A percentile compares a stretch with the other conserved stretches of the same genome.
Evolutionary conservation across 2,888 invertebrate genomes (phyloP).

Genomic region (Gryllus longicercus): DNA sequence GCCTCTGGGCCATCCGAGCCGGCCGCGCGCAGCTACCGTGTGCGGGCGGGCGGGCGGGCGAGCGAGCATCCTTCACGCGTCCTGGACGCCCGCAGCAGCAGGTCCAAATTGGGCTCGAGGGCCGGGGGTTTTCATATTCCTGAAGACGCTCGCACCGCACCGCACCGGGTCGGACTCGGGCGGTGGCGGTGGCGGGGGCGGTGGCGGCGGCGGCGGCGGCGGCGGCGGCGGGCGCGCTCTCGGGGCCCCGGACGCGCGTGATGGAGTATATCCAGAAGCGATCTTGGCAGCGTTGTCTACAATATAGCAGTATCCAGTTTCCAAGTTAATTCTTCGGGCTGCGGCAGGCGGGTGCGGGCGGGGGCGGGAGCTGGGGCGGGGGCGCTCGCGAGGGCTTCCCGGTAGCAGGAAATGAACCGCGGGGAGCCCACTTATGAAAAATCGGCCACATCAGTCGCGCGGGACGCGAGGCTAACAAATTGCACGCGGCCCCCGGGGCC

Average conservation of each 20-base stretch:
- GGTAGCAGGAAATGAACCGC: slow-evolving; percentile 8
- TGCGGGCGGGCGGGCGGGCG: too few relatives aligned
- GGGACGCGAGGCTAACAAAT: background rate
- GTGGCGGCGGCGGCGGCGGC: background rate
- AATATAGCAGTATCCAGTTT: slow-evolving; percentile 10
- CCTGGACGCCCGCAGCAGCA: too few relatives aligned
- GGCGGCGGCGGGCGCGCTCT: too few relatives aligned
- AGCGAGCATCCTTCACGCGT: too few relatives aligned
- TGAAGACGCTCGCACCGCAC: background rate
- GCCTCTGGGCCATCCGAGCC: too few relatives aligned
- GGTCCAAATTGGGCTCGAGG: too few relatives aligned
- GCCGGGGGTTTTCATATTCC: background rate
- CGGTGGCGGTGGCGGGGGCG: background rate
- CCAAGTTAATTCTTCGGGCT: background rate
- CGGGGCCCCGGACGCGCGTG: background rate
- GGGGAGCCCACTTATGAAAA: background rate
- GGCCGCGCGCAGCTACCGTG: too few relatives aligned
- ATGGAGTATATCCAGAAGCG: slow-evolving; percentile 10
- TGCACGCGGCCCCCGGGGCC: background rate
- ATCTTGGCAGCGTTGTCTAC: slow-evolving; percentile 1
- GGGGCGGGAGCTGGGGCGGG: background rate
- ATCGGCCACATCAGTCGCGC: background rate
- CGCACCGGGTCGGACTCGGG: background rate
- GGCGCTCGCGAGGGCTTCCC: background rate
- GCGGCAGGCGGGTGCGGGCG: background rate